Evolutionary conservation across 1,140 invertebrate species (phyloP).

Genomic region (Conus ventricosus): DNA sequence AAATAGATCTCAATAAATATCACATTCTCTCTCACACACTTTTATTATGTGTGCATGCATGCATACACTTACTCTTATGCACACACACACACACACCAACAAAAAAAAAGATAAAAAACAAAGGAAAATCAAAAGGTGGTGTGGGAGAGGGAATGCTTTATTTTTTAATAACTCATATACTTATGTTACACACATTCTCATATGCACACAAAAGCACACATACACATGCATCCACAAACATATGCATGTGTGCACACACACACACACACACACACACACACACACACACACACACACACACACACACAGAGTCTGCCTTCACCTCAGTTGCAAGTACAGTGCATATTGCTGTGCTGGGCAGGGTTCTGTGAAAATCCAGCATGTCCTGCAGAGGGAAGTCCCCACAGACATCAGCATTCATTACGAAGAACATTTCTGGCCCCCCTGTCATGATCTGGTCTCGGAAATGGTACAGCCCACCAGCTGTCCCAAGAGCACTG

Average conservation of each 20-base stretch:
- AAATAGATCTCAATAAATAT: no score
- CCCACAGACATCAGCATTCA: slow-evolving; percentile 98
- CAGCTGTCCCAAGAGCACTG: slow-evolving; percentile 94
- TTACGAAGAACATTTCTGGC: slow-evolving; percentile 93
- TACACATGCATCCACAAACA: no score
- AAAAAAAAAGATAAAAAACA: no score
- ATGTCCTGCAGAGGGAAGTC: slow-evolving; percentile 95
- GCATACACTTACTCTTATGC: not conserved
- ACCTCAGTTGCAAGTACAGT: slow-evolving; percentile 78
- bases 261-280: no score
- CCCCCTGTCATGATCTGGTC: slow-evolving; percentile 94
- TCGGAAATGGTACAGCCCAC: slow-evolving; percentile 97
- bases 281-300: no score
- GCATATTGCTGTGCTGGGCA: slow-evolving; percentile 63
- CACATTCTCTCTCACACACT: no score
- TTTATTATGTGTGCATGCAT: not conserved
- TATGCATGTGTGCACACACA: no score
- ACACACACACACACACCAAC: not conserved
- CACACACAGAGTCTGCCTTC: not conserved
- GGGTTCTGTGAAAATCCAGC: slow-evolving; percentile 85
- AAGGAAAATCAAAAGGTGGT: no score
- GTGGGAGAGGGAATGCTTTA: no score
- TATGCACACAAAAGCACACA: not conserved
- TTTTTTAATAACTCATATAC: no score
- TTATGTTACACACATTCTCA: not conserved